Conservation (phyloP, 2,888 invertebrate genomes). For the Celastrina argiolus region DNA sequence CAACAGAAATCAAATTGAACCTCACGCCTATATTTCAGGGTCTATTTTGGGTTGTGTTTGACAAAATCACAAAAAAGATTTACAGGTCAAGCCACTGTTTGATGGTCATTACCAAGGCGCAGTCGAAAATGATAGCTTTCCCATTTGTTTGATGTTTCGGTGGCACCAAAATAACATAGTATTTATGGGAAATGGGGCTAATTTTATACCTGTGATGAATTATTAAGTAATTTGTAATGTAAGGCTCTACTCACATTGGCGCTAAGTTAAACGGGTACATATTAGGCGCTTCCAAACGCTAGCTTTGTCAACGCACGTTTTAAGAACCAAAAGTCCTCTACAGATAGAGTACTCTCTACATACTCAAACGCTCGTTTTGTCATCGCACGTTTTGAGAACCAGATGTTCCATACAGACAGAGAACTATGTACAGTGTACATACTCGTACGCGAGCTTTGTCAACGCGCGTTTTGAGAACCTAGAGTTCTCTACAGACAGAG, state of each 20-base stretch:
- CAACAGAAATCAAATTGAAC: neutral
- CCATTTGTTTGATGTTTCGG: neutral
- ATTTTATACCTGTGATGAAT: neutral
- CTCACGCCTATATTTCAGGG: neutral
- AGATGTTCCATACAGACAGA: no score
- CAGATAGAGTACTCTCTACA: no score
- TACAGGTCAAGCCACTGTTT: neutral
- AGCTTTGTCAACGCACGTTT: no score
- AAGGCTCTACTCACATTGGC: neutral
- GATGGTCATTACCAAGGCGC: conserved; percentile 5
- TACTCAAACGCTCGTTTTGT: no score
- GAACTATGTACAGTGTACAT: no score
- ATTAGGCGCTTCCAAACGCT: no score
- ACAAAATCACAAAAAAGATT: conserved; percentile 1
- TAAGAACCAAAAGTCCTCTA: no score
- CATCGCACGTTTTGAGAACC: no score
- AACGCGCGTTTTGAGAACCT: no score
- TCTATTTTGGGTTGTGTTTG: neutral
- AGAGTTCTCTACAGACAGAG: no score
- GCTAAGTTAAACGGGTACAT: no score
- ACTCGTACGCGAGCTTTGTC: no score
- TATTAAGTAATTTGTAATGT: neutral
- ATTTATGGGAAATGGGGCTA: neutral
- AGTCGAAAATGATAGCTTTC: conserved; percentile 3
- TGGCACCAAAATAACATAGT: neutral